Conservation (phyloP, 2,797 vertebrate genomes). For the Pelochelys cantorii region DNA sequence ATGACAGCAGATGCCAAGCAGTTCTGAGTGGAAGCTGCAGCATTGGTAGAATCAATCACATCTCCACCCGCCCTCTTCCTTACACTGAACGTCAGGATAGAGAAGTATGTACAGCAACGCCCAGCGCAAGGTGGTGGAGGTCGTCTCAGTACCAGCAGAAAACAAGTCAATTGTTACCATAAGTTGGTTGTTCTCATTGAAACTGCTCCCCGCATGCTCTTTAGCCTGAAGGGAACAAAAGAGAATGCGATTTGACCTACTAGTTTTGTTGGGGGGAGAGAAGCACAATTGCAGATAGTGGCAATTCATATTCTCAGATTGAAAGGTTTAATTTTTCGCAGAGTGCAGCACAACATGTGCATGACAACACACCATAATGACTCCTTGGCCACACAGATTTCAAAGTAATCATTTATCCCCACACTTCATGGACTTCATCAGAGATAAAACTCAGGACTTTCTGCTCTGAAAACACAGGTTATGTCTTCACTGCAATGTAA, state of each 20-base stretch:
- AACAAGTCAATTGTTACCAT: slow-evolving; percentile 81
- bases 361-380: background rate
- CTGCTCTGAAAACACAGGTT: background rate
- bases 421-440: fast-evolving
- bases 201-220: slow-evolving; percentile 80
- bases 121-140: slow-evolving; percentile 84
- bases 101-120: slow-evolving; percentile 85
- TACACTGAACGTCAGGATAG: slow-evolving; percentile 87
- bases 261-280: fast-evolving
- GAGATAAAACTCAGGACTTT: background rate
- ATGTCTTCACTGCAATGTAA: background rate
- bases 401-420: background rate
- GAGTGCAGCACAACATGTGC: background rate
- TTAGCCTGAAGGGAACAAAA: slow-evolving; percentile 58
- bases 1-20: background rate
- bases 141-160: slow-evolving; percentile 82
- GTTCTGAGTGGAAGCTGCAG: background rate
- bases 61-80: slow-evolving; percentile 41
- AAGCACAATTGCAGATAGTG: background rate
- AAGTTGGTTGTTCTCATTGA: slow-evolving; percentile 80
- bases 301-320: background rate
- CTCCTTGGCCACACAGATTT: background rate
- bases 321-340: background rate
- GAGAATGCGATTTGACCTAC: background rate
- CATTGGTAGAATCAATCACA: background rate